These are phyloP conservation scores for mouse (Mus musculus) DNA, from an alignment of 2,113 vertebrate genomes.

Conservation along the genomic window GRCm39 chr6:132928001-132928500, in stretches of 20 bases:
- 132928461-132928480: neutral
- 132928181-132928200: neutral
- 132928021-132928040: neutral
- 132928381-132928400: conserved; percentile 40
- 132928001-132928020: neutral
- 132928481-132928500: neutral
- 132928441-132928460: neutral
- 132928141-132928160: neutral
- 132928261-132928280: neutral
- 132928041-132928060: neutral
- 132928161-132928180: neutral
- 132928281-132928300: neutral
- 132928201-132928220: neutral
- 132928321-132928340: neutral
- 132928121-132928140: neutral
- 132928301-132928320: neutral
- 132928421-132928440: conserved; percentile 44
- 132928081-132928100: neutral
- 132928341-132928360: conserved; percentile 13
- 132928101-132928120: neutral
- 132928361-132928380: neutral
- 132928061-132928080: neutral
- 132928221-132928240: conserved; percentile 17
- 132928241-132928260: neutral
- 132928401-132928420: conserved; percentile 41